Base-by-base conservation (phyloP, 2,888 invertebrate genomes). In the Malthinus seriepunctatus region DNA sequence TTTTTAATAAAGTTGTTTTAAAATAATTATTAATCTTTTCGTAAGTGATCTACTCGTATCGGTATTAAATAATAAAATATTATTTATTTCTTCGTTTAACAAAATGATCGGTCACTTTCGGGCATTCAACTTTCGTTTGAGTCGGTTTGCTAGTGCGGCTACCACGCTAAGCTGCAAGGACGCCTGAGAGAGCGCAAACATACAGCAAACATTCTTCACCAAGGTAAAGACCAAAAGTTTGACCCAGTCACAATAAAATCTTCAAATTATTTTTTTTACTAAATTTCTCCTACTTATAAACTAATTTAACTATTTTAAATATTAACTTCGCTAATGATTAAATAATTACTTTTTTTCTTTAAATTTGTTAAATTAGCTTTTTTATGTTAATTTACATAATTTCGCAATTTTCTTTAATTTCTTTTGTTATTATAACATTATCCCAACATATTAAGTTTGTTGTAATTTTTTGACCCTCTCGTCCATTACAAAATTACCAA, bases 51-150 rank as follows among this genome's bases (percentile, higher is more conserved):
- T 59, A 54, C 49, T 46, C 49, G 46, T 57, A 56, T 63, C 63
- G 60, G 64, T 66, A 71, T 67, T 67, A 63, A 65, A 66, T 62
- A 69, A 69, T 69, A 69, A 69, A 69, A 67, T 70, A 70, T 70
- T 70, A 66, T 69, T 69, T 69, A 69, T 71, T 68, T 66, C 64
- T 69, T 69, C 68, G 65, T 67, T 68, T 70, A 71, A 70, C 66
- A 70, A 71, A 71, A 71, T 71, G 70, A 67, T 70, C 70, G 71
- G 71, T 71, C 71, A 71, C 69, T 67, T 62, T 69, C 66, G 71
- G 71, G 56, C 70, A 66, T 71, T 71, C 71, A 71, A 71, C 71
- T 70, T 68, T 66, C 65, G 65, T 67, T 69, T 68, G 66, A 69
- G 67, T 64, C 67, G 60, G 64, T 62, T 64, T 65, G 62, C 65